phyloP scores from a whole-genome alignment of 2,113 vertebrate genomes.

The Toxostoma redivivum region DNA sequence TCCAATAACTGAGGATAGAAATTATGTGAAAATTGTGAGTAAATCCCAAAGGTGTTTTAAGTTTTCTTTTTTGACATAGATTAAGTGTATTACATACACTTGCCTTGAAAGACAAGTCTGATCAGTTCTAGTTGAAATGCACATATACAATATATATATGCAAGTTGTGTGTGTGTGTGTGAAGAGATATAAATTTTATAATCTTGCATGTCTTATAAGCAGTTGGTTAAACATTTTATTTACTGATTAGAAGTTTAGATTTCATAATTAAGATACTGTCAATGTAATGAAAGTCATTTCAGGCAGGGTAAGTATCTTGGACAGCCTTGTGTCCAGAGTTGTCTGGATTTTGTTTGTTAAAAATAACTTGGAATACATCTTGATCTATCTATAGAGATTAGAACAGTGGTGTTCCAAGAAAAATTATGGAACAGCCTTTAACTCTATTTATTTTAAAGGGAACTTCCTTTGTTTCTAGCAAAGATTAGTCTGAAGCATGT shows the following conservation, averaged over 20 bases:
- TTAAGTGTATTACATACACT: neutral
- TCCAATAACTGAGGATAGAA: neutral
- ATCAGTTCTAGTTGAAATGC: neutral
- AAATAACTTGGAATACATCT: neutral
- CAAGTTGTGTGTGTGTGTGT: neutral
- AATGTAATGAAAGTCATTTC: neutral
- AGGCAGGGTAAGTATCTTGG: neutral
- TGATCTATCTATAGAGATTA: neutral
- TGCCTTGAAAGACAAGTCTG: neutral
- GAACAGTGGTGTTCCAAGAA: neutral
- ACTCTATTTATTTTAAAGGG: neutral
- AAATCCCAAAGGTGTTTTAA: neutral
- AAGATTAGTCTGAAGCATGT: neutral
- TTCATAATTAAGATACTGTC: neutral
- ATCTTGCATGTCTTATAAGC: neutral
- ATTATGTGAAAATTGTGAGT: neutral
- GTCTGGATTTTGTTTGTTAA: neutral
- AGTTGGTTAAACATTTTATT: neutral
- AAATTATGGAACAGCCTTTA: neutral
- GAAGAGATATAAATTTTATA: neutral
- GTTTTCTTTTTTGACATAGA: neutral
- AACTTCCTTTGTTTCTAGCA: neutral
- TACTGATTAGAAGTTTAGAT: neutral
- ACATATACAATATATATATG: neutral
- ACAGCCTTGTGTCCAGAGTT: neutral